phyloP scores from a whole-genome alignment of 2,888 invertebrate species.

The Phoronis australis region DNA sequence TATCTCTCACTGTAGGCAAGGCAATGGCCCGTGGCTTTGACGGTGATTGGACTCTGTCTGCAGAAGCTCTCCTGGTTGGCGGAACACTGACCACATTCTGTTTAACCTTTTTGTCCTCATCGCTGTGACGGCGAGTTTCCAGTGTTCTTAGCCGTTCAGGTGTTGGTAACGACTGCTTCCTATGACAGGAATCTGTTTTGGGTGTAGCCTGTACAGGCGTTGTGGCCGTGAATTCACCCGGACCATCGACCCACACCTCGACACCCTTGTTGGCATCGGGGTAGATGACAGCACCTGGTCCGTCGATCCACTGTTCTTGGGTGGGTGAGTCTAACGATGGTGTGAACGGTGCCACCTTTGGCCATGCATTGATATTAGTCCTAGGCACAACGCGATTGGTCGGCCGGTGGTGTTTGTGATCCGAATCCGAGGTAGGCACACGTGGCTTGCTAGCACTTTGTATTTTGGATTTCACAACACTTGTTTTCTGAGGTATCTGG shows the following conservation, averaged over 20 bases:
- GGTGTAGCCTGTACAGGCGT: conserved; percentile 17
- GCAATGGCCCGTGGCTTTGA: no score
- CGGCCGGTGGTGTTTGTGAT: background rate
- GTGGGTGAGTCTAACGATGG: conserved; percentile 10
- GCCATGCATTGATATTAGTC: no score
- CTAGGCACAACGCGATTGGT: no score
- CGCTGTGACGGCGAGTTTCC: conserved; percentile 3
- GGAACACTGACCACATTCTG: no score
- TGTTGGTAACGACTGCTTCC: background rate
- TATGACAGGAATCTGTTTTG: conserved; percentile 5
- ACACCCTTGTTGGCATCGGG: conserved; percentile 33
- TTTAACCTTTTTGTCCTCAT: no score
- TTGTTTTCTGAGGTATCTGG: background rate
- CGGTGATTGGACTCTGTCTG: no score
- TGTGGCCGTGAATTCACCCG: conserved; percentile 57
- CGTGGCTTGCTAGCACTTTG: no score
- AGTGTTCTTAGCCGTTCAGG: conserved; percentile 1
- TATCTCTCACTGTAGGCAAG: no score
- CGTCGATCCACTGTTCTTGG: conserved; percentile 90
- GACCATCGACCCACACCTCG: conserved; percentile 96
- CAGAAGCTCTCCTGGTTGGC: no score
- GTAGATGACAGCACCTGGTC: conserved; percentile 67
- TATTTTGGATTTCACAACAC: no score
- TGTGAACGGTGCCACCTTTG: background rate
- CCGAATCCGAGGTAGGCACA: background rate